Evolutionary conservation across 2,888 invertebrate genomes (phyloP).

Genomic region (Eristalis intricaria): DNA sequence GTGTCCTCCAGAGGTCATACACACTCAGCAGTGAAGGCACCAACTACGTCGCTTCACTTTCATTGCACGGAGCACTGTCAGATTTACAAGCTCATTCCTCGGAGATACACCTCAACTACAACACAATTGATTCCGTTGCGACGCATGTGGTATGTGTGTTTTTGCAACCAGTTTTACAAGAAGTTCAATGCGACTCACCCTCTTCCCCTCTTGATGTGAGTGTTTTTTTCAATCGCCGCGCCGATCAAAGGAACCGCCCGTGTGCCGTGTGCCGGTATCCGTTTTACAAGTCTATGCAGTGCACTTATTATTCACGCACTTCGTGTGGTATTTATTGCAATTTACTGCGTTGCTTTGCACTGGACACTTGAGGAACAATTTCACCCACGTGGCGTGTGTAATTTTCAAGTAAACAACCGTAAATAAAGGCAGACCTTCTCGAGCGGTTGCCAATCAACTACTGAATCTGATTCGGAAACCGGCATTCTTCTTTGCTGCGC

Average conservation of each 20-base stretch:
- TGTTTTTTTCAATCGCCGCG: not conserved
- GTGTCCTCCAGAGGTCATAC: not conserved
- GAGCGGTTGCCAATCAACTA: conserved; percentile 58
- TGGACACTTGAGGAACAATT: not conserved
- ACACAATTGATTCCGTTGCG: not conserved
- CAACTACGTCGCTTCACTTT: not conserved
- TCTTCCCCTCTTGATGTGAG: not conserved
- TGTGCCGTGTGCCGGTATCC: too few species aligned
- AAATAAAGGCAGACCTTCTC: conserved; percentile 47
- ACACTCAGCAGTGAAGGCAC: not conserved
- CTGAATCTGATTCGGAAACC: conserved; percentile 29
- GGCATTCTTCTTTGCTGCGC: not conserved
- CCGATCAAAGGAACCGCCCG: not conserved
- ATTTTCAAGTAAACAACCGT: conserved; percentile 49
- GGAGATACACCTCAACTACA: not conserved
- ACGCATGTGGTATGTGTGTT: not conserved
- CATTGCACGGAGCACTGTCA: not conserved
- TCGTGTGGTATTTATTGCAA: not conserved
- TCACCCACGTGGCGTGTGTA: conserved; percentile 68
- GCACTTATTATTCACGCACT: too few species aligned
- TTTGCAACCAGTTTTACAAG: not conserved
- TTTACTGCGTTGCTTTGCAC: not conserved
- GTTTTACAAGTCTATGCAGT: too few species aligned
- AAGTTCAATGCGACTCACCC: not conserved
- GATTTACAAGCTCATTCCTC: not conserved